A percentile compares a stretch with the other conserved stretches of the same genome.
These are phyloP conservation scores for Argopecten irradians DNA, from an alignment of 1,140 invertebrate species.

Conservation along the genomic window DNA sequence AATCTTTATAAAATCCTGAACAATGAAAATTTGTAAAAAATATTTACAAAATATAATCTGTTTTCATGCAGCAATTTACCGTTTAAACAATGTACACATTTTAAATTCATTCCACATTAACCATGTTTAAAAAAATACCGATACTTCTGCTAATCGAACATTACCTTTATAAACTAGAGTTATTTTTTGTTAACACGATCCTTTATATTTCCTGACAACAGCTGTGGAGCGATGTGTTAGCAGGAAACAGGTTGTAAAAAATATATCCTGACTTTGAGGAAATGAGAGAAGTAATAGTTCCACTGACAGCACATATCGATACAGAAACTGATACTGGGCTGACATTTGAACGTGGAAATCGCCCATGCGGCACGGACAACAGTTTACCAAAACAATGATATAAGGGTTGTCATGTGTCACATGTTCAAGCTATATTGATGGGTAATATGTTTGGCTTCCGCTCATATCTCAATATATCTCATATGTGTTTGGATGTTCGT, in stretches of 20 bases:
- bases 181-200: neutral
- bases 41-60: too few species aligned
- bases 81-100: too few species aligned
- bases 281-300: neutral
- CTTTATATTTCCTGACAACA: neutral
- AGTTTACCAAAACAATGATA: constrained; percentile 18
- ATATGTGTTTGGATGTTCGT: constrained; percentile 11
- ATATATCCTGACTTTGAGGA: neutral
- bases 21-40: too few species aligned
- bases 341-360: neutral
- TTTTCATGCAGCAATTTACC: too few species aligned
- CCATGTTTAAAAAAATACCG: constrained; percentile 1
- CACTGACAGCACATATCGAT: constrained; percentile 1
- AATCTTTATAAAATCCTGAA: too few species aligned
- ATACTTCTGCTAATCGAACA: neutral
- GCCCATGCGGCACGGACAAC: neutral
- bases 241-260: constrained; percentile 9
- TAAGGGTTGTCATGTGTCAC: neutral
- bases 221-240: neutral
- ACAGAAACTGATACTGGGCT: neutral
- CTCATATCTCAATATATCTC: constrained; percentile 17
- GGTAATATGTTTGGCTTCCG: neutral
- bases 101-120: too few species aligned
- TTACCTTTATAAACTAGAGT: neutral
- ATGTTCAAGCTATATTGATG: neutral